phyloP scores from a whole-genome alignment of 1,140 invertebrate species.

The Zaprionus ghesquierei region DNA sequence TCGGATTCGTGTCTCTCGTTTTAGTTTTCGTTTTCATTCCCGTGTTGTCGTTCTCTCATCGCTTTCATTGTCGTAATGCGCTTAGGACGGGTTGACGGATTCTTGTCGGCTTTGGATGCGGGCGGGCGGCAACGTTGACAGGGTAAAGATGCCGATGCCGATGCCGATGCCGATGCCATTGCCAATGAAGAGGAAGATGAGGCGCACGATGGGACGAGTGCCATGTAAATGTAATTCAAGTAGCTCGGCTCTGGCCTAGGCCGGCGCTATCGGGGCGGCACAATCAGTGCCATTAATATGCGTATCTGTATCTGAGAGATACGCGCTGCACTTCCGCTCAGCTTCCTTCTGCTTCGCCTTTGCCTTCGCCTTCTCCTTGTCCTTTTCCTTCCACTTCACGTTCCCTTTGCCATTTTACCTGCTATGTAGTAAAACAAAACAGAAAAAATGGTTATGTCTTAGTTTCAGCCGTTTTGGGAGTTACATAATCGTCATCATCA shows the following conservation, averaged over 20 bases:
- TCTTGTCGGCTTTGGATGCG: conserved; percentile 22
- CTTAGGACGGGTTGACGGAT: conserved; percentile 46
- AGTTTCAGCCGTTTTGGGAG: conserved; percentile 51
- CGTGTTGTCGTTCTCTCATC: background rate
- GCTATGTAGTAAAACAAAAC: conserved; percentile 5
- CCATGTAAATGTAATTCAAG: conserved; percentile 74
- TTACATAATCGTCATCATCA: conserved; percentile 41
- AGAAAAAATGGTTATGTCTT: conserved; percentile 34
- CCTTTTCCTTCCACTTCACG: background rate
- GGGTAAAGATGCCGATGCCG: background rate
- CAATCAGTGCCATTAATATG: conserved; percentile 72
- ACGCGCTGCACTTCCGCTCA: conserved; percentile 59
- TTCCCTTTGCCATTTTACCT: conserved; percentile 2
- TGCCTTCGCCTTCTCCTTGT: background rate
- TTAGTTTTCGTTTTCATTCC: background rate
- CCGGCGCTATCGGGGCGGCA: conserved; percentile 49
- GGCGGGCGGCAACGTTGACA: conserved; percentile 27
- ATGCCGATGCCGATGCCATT: background rate
- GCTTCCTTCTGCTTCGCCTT: background rate
- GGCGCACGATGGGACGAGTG: conserved; percentile 6
- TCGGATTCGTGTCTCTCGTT: too few species aligned
- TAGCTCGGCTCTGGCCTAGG: conserved; percentile 37
- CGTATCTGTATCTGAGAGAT: conserved; percentile 63
- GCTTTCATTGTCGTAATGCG: conserved; percentile 48
- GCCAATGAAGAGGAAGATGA: background rate